Percentiles rank a stretch among this genome's conserved stretches.
phyloP scores from a whole-genome alignment of 23 tunicate genomes.

The Diplosoma virens region DNA sequence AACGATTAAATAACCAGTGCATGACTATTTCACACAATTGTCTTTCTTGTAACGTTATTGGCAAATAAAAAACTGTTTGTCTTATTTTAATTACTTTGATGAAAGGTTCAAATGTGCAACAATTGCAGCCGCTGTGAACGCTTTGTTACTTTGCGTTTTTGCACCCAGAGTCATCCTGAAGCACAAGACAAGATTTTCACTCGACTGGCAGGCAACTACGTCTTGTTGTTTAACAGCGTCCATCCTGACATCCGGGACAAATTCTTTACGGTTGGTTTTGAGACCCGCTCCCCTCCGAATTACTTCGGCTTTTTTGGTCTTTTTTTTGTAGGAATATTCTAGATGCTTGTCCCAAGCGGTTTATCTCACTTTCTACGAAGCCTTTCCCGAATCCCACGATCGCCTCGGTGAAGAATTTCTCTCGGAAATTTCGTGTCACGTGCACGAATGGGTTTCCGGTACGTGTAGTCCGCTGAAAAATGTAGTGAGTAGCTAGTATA shows the following conservation, averaged over 20 bases:
- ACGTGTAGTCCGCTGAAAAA: no score
- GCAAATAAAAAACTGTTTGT: no score
- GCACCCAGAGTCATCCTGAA: constrained; percentile 54
- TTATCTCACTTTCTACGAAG: constrained; percentile 68
- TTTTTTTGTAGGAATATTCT: constrained; percentile 71
- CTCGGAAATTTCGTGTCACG: constrained; percentile 41
- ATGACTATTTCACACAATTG: no score
- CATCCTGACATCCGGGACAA: constrained; percentile 85
- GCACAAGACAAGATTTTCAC: constrained; percentile 82
- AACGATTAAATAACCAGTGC: no score
- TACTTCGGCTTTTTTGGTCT: no score
- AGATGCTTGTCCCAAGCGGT: constrained; percentile 83
- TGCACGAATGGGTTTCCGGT: constrained; percentile 69
- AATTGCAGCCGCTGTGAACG: neutral
- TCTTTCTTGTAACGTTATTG: no score
- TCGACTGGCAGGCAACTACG: constrained; percentile 71
- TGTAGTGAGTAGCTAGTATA: no score
- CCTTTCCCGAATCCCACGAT: constrained; percentile 85
- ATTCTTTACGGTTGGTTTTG: constrained; percentile 56
- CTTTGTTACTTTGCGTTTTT: neutral
- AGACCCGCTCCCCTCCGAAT: no score
- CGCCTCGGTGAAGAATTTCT: constrained; percentile 72
- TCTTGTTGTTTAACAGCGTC: constrained; percentile 65
- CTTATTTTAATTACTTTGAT: no score
- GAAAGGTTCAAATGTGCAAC: no score